Base-by-base conservation (phyloP, 2,113 vertebrate genomes). In the Crocuta crocuta region DNA sequence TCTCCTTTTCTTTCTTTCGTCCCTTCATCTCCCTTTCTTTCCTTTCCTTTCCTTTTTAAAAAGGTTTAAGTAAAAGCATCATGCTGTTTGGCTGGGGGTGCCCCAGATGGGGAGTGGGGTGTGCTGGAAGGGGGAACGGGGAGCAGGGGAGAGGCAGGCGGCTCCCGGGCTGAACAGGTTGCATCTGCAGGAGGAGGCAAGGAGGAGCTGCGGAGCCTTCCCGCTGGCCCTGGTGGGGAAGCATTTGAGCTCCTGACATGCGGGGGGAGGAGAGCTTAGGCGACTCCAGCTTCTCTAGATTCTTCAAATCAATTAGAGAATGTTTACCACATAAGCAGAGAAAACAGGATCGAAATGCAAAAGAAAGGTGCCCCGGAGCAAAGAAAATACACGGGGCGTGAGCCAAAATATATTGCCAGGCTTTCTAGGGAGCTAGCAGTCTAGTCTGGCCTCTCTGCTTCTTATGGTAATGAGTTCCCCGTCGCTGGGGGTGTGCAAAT, bases 391-490 rank as follows among this genome's bases (percentile, higher is more conserved):
- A 12, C 7, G 3, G 65, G 23, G 17, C 5, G 21, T 0, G 15
- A 24, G 12, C 53, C 89, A 39, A 26, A 83, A 35, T 4, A n/a
- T 1, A 48, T 33, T 16, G 2, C 48, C 43, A 13, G 6, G 21
- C 73, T 91, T 50, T 87, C 71, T 10, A 7, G 76, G 63, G 58
- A 89, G 17, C 2, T 7, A 68, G 66, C 63, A 1, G 11, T 82
- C 24, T 43, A 15, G 15, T 45, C 4, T 13, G 81, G 53, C 43
- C 48, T 13, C 11, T 11, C 79, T 94, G 79, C 61, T 35, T 45
- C 79, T 19, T 35, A 43, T 71, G 61, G 95, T 94, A 39, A 50
- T 96, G 87, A 97, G 81, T 16, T n/a, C 66, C 83, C 89, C 4
- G 17, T 84, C 12, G 0, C 61, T 10, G 26, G 74, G 24, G 82